Base-by-base conservation (phyloP, 2,797 vertebrate genomes). In the Phataginus tricuspis region DNA sequence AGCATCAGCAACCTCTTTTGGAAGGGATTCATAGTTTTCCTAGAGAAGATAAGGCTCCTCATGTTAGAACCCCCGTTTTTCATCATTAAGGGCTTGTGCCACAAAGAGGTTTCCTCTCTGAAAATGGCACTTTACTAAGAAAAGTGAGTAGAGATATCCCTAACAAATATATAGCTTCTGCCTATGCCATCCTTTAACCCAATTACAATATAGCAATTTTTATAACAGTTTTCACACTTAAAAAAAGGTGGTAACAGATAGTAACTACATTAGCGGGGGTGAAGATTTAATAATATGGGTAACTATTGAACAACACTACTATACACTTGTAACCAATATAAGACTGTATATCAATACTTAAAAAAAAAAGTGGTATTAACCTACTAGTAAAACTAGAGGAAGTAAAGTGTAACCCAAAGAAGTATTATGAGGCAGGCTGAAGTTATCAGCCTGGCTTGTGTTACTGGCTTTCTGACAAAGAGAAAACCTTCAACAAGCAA, bases 1-100 rank as follows among this genome's bases (percentile, higher is more conserved):
- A 84, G 98, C 94, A 0, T 14, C 1, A 5, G 99, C 99, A 93
- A 99, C 95, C 0, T 98, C 98, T 39, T 97, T 66, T 34, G 97
- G 68, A 97, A 99, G 92, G 3, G 0, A 1, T 4, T 98, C 34
- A 51, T 93, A 97, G 0, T 96, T 51, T 31, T 95, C 98, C 98
- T 99, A 95, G 74, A 96, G 96, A 91, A 82, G 37, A 97, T 11
- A 91, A 59, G 89, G 69, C 2, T 75, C 15, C 15, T 7, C 64
- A 64, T 5, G 29, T 95, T 84, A 94, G 90, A 89, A 89, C 11
- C 25, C 29, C 31, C 39, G 68, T 8, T 75, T 86, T 82, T 90
- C 31, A 72, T 71, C 11, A 71, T 55, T 34, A 49, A 78, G 53
- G 66, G 59, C 66, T 61, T 77, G 3, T 45, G 49, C 34, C 77